Evolutionary conservation across 2,888 invertebrate species (phyloP).

Genomic region (Plusia festucae): DNA sequence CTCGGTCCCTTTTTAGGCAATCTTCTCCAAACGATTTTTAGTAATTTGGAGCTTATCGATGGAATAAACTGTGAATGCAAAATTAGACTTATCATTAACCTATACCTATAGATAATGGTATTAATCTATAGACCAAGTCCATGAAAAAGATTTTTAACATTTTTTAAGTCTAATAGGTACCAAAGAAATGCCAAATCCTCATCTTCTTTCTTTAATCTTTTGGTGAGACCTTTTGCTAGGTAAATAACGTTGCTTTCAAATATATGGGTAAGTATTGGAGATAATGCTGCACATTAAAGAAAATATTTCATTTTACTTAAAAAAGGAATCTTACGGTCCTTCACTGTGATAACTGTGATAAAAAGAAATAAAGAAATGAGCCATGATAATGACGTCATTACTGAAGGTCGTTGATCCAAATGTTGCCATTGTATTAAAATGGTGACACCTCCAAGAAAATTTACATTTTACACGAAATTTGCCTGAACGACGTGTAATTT

Average conservation of each 20-base stretch:
- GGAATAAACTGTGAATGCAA: conserved; percentile 28
- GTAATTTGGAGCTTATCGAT: conserved; percentile 38
- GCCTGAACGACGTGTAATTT: conserved; percentile 52
- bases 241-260: neutral
- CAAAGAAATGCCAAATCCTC: no score
- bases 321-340: conserved; percentile 48
- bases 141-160: no score
- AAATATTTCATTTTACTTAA: conserved; percentile 47
- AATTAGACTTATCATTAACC: conserved; percentile 32
- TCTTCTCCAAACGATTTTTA: conserved; percentile 26
- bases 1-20: conserved; percentile 37
- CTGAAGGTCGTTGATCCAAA: conserved; percentile 65
- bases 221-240: neutral
- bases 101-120: no score
- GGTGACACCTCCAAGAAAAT: conserved; percentile 65
- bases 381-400: conserved; percentile 60
- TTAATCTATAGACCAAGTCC: no score
- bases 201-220: no score
- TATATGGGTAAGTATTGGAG: conserved; percentile 27
- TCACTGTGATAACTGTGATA: conserved; percentile 44
- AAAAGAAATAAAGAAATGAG: conserved; percentile 49
- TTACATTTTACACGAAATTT: conserved; percentile 62
- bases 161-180: no score
- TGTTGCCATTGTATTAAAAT: conserved; percentile 67
- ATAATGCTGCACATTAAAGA: conserved; percentile 43